These are phyloP conservation scores for Glaucomys volans DNA, from an alignment of 2,113 vertebrate genomes.

Conservation along the genomic window DNA sequence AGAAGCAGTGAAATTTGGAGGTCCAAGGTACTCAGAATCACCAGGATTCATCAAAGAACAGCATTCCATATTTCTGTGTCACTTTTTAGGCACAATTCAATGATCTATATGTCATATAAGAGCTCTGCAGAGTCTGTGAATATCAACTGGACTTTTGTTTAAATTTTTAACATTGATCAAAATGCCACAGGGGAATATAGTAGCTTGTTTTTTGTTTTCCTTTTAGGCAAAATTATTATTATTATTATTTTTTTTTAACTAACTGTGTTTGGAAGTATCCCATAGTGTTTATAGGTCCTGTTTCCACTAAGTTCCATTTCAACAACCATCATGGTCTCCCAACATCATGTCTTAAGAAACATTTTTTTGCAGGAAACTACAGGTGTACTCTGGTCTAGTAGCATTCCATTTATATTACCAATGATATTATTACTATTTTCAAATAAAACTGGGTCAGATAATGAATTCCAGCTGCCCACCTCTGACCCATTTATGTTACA, in stretches of 20 bases:
- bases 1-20: not conserved
- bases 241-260: not conserved
- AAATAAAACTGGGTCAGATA: not conserved
- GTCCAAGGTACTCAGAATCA: not conserved
- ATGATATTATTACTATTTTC: not conserved
- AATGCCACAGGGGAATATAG: not conserved
- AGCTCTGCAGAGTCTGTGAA: not conserved
- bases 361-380: not conserved
- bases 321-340: not conserved
- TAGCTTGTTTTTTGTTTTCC: not conserved
- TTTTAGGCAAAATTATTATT: not conserved
- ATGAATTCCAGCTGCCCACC: not conserved
- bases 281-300: not conserved
- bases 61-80: not conserved
- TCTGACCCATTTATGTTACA: not conserved
- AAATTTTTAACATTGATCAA: not conserved
- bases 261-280: not conserved
- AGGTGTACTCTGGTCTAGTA: not conserved
- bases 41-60: not conserved
- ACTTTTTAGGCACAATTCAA: not conserved
- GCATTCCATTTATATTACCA: not conserved
- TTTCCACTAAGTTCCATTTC: not conserved
- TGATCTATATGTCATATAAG: not conserved
- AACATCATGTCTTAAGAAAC: not conserved
- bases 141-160: not conserved